Base-by-base conservation (phyloP, 2,888 invertebrate genomes). In the Acleris cristana region DNA sequence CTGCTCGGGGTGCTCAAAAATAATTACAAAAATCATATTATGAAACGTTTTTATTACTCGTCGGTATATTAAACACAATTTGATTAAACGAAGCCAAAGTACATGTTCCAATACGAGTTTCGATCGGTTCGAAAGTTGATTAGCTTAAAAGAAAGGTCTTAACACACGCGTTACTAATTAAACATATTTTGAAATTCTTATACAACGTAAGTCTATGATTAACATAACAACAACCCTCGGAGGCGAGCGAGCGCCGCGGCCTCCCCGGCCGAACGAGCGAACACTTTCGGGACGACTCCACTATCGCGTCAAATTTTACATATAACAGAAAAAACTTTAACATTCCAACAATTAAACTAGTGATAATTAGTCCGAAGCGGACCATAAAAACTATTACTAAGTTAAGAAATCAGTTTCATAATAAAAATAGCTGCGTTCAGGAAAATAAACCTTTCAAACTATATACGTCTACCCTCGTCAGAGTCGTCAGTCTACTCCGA, bases 1-100 rank as follows among this genome's bases (percentile, higher is more conserved):
- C 81, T 83, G 82, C 77, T 48, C 66, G 65, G 80, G 87, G 83
- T 84, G 81, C 82, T 87, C 89, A 90, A 90, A 92, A 92, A 92
- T 91, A 92, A 92, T 92, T 91, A 90, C 92, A 92, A 92, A 92
- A 92, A 92, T 89, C 92, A 89, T 91, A 80, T 87, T 90, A 90
- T 83, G 88, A 92, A 92, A 90, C 88, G 84, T 87, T 87, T 91
- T 92, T 92, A 91, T 92, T 90, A 89, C 87, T 90, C 86, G 89
- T 89, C 86, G 88, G 88, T 90, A 90, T 89, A 88, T 83, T 87
- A 90, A 90, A 92, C 90, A 91, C 90, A 92, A 92, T 89, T 89
- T 87, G 77, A 85, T 85, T 86, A 86, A 89, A 91, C 90, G 83
- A 91, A 92, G 92, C 92, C 89, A 86, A 88, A 87, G 83, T 83